phyloP scores from a whole-genome alignment of 2,888 invertebrate genomes.

The Orthonevra nobilis region DNA sequence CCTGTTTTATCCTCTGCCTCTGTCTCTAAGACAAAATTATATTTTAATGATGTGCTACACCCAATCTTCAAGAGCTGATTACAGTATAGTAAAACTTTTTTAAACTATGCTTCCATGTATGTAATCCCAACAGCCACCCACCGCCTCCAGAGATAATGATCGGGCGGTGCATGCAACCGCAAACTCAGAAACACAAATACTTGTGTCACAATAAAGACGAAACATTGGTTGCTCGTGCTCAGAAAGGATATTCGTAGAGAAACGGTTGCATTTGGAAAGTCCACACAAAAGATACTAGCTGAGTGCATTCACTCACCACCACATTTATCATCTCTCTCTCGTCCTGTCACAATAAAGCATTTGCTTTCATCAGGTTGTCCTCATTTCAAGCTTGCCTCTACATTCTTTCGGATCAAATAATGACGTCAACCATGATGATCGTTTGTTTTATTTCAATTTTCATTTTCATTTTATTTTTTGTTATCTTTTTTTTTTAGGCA shows the following conservation, averaged over 20 bases:
- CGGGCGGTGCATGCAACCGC: slow-evolving; percentile 41
- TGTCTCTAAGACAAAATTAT: slow-evolving; percentile 29
- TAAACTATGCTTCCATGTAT: neutral
- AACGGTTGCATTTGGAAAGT: slow-evolving; percentile 13
- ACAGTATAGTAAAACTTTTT: slow-evolving; percentile 18
- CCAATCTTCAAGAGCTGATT: slow-evolving; percentile 57
- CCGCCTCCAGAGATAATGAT: slow-evolving; percentile 15
- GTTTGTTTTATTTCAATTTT: slow-evolving; percentile 2
- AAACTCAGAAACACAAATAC: slow-evolving; percentile 35
- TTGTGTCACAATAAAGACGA: slow-evolving; percentile 2
- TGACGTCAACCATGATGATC: slow-evolving; percentile 14
- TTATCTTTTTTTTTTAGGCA: too few species aligned
- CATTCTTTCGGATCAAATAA: slow-evolving; percentile 11
- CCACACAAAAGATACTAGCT: slow-evolving; percentile 22
- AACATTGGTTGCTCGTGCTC: neutral
- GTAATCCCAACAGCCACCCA: too few species aligned
- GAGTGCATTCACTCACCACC: slow-evolving; percentile 11
- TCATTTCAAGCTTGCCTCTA: slow-evolving; percentile 6
- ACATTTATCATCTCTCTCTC: slow-evolving; percentile 14
- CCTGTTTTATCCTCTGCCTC: neutral
- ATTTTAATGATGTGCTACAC: slow-evolving; percentile 55
- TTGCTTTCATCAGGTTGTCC: slow-evolving; percentile 34
- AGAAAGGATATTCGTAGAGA: slow-evolving; percentile 1
- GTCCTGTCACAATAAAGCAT: slow-evolving; percentile 22
- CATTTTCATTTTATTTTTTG: too few species aligned